Base-by-base conservation (phyloP, 2,797 vertebrate genomes). In the Microchirus variegatus region DNA sequence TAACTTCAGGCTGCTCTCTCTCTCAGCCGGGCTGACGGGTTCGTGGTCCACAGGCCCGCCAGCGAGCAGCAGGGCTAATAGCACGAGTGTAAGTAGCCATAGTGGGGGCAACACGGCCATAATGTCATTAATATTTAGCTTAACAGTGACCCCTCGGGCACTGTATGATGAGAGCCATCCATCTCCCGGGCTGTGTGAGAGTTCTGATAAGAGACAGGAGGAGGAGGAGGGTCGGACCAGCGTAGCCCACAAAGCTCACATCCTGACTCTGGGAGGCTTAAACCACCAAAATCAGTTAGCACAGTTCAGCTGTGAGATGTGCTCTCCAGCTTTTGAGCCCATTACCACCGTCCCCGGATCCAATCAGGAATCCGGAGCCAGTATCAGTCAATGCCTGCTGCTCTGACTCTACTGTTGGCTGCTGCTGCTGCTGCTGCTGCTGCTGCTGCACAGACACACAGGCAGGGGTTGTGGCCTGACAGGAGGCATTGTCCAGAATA, bases 91-190 rank as follows among this genome's bases (percentile, higher is more conserved):
- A 75, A 81, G 74, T 53, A 63, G 70, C 69, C 62, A 5, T 31
- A 62, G 59, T 10, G 12, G 47, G 53, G 70, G 63, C 7, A 60
- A 73, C 44, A 42, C 16, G 1, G 16, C 79, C 53, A 37, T 80
- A 70, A 83, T 77, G 65, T 78, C 73, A 83, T 89, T 88, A 78
- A 83, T 82, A 78, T 84, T 86, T 79, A 69, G 80, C 66, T 82
- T 73, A 63, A 52, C 26, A 19, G 59, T 15, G 67, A 80, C 59
- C 78, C 78, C 84, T 64, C 57, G 16, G 83, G 82, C 67, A 18
- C 47, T 31, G 35, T 48, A 47, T 16, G 86, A 84, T 75, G 81
- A 78, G 77, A 64, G 70, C 73, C 78, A 65, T 88, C 80, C 85
- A 86, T 88, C 82, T 84, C 70, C 56, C 2, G 15, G 74, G 75